Base-by-base conservation (phyloP, 2,888 invertebrate genomes). In the Conus canariensis region DNA sequence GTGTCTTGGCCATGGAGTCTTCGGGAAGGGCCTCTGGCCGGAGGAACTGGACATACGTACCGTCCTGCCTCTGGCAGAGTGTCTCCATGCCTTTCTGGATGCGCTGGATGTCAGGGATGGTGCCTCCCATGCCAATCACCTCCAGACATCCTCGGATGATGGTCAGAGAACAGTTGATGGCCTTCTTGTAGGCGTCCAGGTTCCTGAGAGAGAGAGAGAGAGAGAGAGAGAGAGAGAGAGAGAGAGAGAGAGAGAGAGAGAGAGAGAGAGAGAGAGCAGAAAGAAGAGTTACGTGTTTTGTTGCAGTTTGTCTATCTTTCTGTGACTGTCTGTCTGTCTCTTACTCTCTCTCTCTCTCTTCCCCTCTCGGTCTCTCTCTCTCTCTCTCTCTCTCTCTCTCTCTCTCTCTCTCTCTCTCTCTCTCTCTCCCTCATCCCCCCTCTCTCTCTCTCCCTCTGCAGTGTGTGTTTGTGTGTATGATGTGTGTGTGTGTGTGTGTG, bases 351-450 rank as follows among this genome's bases (percentile, higher is more conserved):
- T 67, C 87, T 87, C 60, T 67, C 87, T 87, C 67, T 87, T 22
- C n/a, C 70, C 30, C 56, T 70, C 45, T 87, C 45, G 64, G 14
- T 45, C 87, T 70, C 86, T 88, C 74, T 74, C 70, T 88, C 77
- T 70, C 77, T 88, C 77, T 74, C 77, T 88, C 77, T 74, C 82
- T n/a, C 88, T n/a, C 88, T n/a, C 88, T 74, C 88, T 74, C 82
- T 74, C 88, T 74, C 82, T 74, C 82, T 74, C 59, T 80, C 88
- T 59, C 64, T 80, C 82, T 59, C 82, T 59, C 88, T 45, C 82
- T 80, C 82, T 74, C 45, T 60, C 82, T 74, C 88, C 45, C 88
- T 56, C 45, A 2, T 4, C 45, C 16, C 4, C 64, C 1, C 64
- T 16, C 64, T 16, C 64, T 16, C 64, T 64, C 64, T 64, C 64